phyloP scores from a whole-genome alignment of 2,888 invertebrate species.

The Eurois occulta region DNA sequence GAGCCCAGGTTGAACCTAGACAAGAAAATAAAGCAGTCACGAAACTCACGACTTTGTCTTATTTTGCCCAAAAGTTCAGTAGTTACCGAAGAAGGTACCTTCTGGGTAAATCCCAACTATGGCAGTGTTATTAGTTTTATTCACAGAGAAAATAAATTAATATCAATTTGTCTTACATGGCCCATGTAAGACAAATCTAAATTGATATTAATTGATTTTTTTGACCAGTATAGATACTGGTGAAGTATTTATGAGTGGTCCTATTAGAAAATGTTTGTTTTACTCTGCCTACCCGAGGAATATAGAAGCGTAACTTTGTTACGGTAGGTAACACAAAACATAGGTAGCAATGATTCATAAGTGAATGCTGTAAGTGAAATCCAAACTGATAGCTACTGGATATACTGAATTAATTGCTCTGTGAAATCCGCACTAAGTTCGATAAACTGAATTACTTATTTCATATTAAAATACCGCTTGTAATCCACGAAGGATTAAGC shows the following conservation, averaged over 20 bases:
- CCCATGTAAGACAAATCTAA: no score
- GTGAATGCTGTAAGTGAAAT: no score
- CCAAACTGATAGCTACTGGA: no score
- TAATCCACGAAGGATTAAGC: not conserved
- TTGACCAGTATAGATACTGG: no score
- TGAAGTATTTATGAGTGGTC: not conserved
- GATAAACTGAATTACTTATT: not conserved
- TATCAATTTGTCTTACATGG: not conserved
- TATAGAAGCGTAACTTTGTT: not conserved
- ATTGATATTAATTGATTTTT: no score
- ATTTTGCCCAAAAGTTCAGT: not conserved
- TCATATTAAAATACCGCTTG: not conserved
- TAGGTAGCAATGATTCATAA: not conserved
- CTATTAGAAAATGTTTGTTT: not conserved
- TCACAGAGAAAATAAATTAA: not conserved
- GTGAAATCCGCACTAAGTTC: not conserved
- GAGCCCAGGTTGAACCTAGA: slow-evolving; percentile 97
- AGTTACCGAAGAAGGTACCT: not conserved
- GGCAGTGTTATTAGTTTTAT: not conserved
- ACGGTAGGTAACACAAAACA: no score
- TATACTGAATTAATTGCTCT: not conserved
- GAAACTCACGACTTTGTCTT: not conserved
- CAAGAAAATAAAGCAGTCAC: slow-evolving; percentile 1
- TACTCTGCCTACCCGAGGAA: not conserved
- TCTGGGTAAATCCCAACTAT: not conserved